Percentiles rank a stretch among this genome's conserved stretches.
Conservation (phyloP, 2,888 invertebrate genomes). For the Rapana venosa region DNA sequence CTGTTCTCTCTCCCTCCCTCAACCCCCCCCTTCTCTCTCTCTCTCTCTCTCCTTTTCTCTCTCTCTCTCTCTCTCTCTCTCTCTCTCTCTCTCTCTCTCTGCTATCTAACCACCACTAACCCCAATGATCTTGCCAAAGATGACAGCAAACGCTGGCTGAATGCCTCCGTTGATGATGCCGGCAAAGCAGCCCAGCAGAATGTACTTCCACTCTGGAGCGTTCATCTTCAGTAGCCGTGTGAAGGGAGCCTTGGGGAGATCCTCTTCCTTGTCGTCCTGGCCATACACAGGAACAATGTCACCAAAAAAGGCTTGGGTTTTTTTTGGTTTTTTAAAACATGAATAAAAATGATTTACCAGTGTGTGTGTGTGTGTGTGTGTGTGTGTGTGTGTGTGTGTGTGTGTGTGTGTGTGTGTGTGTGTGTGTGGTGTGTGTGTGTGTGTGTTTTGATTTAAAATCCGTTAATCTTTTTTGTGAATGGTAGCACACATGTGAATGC, state of each 20-base stretch:
- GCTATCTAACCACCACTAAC: background rate
- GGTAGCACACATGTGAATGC: too few relatives aligned
- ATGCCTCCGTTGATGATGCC: conserved; percentile 78
- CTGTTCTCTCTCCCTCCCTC: too few relatives aligned
- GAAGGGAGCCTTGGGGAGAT: conserved; percentile 58
- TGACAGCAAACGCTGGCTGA: conserved; percentile 80
- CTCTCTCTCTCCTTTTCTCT: background rate
- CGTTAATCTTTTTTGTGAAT: too few relatives aligned
- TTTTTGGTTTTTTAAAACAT: background rate
- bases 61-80: too few relatives aligned
- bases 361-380: conserved; percentile 1
- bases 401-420: background rate
- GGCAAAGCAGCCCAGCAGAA: conserved; percentile 76
- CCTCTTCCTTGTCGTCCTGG: conserved; percentile 50
- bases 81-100: background rate
- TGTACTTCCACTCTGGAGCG: conserved; percentile 76
- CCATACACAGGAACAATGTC: background rate
- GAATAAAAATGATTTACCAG: too few relatives aligned
- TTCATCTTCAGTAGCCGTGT: conserved; percentile 76
- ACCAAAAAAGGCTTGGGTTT: background rate
- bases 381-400: background rate
- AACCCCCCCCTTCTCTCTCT: too few relatives aligned
- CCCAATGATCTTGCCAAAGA: conserved; percentile 77
- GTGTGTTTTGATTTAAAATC: background rate
- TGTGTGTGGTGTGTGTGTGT: conserved; percentile 12